phyloP scores from a whole-genome alignment of 2,113 vertebrate genomes.

The Elanus axillaris region DNA sequence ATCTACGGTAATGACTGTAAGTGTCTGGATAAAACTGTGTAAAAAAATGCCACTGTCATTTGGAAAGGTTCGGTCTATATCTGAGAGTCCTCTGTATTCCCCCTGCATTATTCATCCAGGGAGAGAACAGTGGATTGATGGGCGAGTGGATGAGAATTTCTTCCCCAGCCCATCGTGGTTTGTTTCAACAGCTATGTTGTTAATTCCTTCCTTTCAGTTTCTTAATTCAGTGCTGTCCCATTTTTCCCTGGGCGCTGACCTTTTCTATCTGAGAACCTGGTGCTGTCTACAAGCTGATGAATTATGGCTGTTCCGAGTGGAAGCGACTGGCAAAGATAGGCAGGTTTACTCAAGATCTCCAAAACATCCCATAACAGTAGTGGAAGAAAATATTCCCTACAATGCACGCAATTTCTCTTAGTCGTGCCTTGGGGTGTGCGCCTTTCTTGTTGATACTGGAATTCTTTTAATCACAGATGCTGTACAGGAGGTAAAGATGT shows the following conservation, averaged over 20 bases:
- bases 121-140: not conserved
- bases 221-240: not conserved
- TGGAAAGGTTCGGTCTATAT: not conserved
- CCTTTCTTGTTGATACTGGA: not conserved
- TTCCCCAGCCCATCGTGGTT: not conserved
- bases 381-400: not conserved
- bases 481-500: not conserved
- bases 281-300: not conserved
- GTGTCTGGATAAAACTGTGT: not conserved
- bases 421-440: not conserved
- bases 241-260: constrained; percentile 26
- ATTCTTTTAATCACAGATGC: not conserved
- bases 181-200: not conserved
- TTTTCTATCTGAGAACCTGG: constrained; percentile 22
- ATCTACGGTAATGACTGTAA: not conserved
- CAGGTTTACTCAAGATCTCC: not conserved
- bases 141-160: not conserved
- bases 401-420: not conserved
- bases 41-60: not conserved
- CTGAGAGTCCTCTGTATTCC: not conserved
- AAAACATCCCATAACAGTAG: not conserved
- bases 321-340: not conserved
- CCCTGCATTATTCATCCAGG: not conserved
- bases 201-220: not conserved
- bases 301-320: not conserved